Base-by-base conservation (phyloP, 2,797 vertebrate genomes). In the Spheniscus humboldti region DNA sequence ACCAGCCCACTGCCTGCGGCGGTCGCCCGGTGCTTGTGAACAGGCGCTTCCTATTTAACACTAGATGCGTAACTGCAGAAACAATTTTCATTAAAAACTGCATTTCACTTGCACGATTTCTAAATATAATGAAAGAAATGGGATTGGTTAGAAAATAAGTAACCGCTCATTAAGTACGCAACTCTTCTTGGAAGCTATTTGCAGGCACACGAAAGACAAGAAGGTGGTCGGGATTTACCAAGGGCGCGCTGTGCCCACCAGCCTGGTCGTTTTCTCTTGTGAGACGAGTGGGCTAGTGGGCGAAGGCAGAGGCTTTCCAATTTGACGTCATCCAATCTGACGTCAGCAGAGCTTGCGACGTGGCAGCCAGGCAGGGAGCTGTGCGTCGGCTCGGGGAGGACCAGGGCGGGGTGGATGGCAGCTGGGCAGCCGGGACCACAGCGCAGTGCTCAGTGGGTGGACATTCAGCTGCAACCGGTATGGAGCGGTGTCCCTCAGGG, bases 351-450 rank as follows among this genome's bases (percentile, higher is more conserved):
- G 50, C 60, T 53, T 35, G 27, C 6, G 6, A 24, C 1, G 2
- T 1, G 4, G 74, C 47, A 55, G 56, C 30, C 13, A 6, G 52
- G 18, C 2, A 3, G 19, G 47, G 45, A 88, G 31, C 35, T 53
- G 18, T 11, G 14, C 10, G 2, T 43, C 11, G 17, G 31, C 60
- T 81, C 9, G 3, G 41, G 18, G 19, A 60, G 47, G 28, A 43
- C 0, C 7, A 0, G 24, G 14, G 43, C 23, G 5, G 4, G 9
- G 11, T 12, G 18, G 50, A 15, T 5, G 13, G 64, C 35, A 28
- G 12, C 60, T 43, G 33, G 6, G 8, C 35, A 75, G 53, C 55
- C 9, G 8, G 37, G 22, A 33, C n/a, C 53, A 18, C 33, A 33
- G 39, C 3, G 2, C 39, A 27, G 50, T 18, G 27, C 27, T 59